Evolutionary conservation across 2,113 vertebrate genomes (phyloP).

Genomic region (Argyrosomus japonicus): DNA sequence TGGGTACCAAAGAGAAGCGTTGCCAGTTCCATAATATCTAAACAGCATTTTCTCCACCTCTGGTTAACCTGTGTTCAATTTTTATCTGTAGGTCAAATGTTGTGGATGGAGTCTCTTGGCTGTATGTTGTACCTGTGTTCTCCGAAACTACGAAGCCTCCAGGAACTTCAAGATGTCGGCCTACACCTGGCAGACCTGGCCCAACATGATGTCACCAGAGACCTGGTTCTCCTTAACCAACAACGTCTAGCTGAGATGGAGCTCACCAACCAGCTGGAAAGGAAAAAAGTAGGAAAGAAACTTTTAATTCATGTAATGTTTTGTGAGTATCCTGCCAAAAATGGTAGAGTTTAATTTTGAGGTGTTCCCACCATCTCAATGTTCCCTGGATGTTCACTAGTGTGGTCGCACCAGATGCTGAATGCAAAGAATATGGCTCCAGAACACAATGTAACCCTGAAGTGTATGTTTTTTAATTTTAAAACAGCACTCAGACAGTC

Average conservation of each 20-base stretch:
- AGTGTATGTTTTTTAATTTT: no score
- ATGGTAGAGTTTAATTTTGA: no score
- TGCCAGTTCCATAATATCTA: not conserved
- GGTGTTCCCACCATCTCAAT: no score
- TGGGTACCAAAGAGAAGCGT: not conserved
- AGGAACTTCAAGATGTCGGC: conserved; percentile 78
- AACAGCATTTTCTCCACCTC: not conserved
- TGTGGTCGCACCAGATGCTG: no score
- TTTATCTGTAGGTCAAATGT: conserved; percentile 77
- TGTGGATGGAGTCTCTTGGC: conserved; percentile 79
- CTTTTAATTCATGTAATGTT: not conserved
- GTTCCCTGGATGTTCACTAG: no score
- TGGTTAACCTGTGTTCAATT: not conserved
- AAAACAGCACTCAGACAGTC: no score
- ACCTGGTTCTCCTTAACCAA: conserved; percentile 85
- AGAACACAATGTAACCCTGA: no score
- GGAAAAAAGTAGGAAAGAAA: conserved; percentile 71
- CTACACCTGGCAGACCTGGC: conserved; percentile 82
- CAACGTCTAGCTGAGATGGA: conserved; percentile 82
- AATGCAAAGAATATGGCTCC: no score
- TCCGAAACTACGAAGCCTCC: conserved; percentile 79
- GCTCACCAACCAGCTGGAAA: conserved; percentile 85
- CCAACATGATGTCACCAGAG: conserved; percentile 77
- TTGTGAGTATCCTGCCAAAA: not conserved
- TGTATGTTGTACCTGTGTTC: conserved; percentile 82